A percentile compares a stretch with the other conserved stretches of the same genome.
These are phyloP conservation scores for Stramonita haemastoma DNA, from an alignment of 2,888 invertebrate genomes.

Conservation along the genomic window DNA sequence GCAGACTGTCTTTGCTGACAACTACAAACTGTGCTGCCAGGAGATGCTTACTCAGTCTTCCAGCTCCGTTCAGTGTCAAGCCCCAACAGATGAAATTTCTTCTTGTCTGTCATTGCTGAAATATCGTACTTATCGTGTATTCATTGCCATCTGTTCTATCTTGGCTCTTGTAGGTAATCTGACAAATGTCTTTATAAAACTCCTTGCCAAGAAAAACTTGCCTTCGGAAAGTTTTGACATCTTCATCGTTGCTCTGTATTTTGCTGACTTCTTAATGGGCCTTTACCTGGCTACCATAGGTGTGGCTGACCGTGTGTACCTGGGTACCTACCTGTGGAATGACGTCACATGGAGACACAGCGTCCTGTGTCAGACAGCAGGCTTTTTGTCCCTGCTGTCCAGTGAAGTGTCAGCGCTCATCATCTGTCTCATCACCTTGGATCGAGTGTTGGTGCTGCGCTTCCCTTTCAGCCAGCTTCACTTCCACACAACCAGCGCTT, in stretches of 20 bases:
- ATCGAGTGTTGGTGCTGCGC: slow-evolving; percentile 82
- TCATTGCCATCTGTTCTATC: slow-evolving; percentile 9
- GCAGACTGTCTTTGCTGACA: slow-evolving; percentile 13
- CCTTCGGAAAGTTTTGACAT: slow-evolving; percentile 1
- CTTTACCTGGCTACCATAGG: slow-evolving; percentile 43
- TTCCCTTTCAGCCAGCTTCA: slow-evolving; percentile 76
- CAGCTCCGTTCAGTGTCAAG: slow-evolving; percentile 1
- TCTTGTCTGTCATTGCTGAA: slow-evolving; percentile 42
- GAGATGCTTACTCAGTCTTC: not conserved
- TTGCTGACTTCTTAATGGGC: slow-evolving; percentile 45
- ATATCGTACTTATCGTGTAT: slow-evolving; percentile 15
- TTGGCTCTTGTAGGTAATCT: slow-evolving; percentile 41
- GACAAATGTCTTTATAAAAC: slow-evolving; percentile 22
- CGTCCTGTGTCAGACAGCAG: slow-evolving; percentile 36
- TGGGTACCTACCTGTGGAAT: slow-evolving; percentile 32
- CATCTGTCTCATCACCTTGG: slow-evolving; percentile 46
- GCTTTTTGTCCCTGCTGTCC: slow-evolving; percentile 42
- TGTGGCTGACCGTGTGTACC: slow-evolving; percentile 42
- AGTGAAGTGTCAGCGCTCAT: slow-evolving; percentile 43
- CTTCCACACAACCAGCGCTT: slow-evolving; percentile 59
- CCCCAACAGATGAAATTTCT: slow-evolving; percentile 45
- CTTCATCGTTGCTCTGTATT: slow-evolving; percentile 40
- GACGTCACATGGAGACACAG: slow-evolving; percentile 42
- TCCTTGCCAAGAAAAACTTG: not conserved
- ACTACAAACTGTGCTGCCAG: slow-evolving; percentile 30